phyloP scores from a whole-genome alignment of 2,888 invertebrate genomes.

The Melikaiella ostensackeni region DNA sequence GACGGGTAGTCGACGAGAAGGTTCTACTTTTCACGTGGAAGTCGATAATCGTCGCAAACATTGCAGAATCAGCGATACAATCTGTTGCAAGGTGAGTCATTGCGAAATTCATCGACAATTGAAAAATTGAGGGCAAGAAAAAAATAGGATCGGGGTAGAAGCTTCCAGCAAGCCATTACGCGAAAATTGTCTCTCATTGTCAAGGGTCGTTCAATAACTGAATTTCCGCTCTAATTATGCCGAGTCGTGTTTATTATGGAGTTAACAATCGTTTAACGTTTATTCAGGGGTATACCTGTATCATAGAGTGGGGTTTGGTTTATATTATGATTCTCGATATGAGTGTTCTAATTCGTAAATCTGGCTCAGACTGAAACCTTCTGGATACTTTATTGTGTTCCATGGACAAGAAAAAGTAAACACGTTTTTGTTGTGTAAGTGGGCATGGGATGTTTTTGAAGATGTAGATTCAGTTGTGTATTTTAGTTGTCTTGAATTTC shows the following conservation, averaged over 20 bases:
- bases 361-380: not conserved
- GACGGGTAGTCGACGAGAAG: not conserved
- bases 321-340: not conserved
- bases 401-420: not conserved
- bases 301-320: not conserved
- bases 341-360: conserved; percentile 1
- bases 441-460: too few species aligned
- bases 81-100: conserved; percentile 2
- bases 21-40: not conserved
- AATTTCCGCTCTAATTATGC: conserved; percentile 2
- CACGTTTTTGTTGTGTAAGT: not conserved
- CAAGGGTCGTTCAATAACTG: not conserved
- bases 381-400: not conserved
- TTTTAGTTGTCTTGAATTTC: too few species aligned
- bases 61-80: not conserved
- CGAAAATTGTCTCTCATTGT: not conserved
- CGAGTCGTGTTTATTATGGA: not conserved
- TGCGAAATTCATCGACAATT: not conserved
- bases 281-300: not conserved
- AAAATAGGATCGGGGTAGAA: conserved; percentile 25
- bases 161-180: conserved; percentile 6
- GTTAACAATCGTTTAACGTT: not conserved
- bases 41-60: conserved; percentile 21
- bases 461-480: too few species aligned
- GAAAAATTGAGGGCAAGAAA: conserved; percentile 7